Evolutionary conservation across 2,888 invertebrate species (phyloP).

Genomic region (Drosophila testacea): DNA sequence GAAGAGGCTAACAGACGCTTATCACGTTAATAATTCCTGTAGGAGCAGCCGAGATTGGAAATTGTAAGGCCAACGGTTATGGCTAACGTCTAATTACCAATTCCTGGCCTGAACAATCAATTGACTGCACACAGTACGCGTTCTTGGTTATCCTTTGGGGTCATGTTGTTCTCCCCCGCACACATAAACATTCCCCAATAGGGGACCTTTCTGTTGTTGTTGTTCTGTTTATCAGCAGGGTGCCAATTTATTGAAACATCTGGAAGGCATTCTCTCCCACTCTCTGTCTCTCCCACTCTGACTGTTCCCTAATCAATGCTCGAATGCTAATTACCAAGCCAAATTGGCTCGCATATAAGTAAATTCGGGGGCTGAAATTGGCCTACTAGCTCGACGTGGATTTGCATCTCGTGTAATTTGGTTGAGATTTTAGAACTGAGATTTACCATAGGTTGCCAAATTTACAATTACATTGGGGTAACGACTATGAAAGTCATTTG

Average conservation of each 20-base stretch:
- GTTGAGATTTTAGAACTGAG: conserved; percentile 38
- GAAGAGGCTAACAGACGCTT: conserved; percentile 5
- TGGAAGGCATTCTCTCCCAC: conserved; percentile 5
- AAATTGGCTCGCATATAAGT: conserved; percentile 39
- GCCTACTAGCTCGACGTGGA: conserved; percentile 18
- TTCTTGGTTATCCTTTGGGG: background rate
- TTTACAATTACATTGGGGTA: conserved; percentile 1
- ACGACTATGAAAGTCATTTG: background rate
- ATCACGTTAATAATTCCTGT: conserved; percentile 38
- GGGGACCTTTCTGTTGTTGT: background rate
- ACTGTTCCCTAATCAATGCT: conserved; percentile 26
- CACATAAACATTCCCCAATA: background rate
- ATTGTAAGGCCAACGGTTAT: conserved; percentile 33
- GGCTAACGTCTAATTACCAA: conserved; percentile 39
- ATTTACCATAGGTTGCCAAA: conserved; percentile 27
- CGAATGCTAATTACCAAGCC: conserved; percentile 50
- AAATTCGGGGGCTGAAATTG: conserved; percentile 13
- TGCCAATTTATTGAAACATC: conserved; percentile 50
- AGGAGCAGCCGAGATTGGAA: conserved; percentile 20
- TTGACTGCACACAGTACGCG: conserved; percentile 23
- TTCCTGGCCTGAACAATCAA: conserved; percentile 38
- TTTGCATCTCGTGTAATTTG: conserved; percentile 52
- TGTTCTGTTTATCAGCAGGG: conserved; percentile 34
- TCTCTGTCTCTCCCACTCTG: background rate
- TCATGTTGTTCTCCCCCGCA: background rate